These are phyloP conservation scores for Colossoma macropomum DNA, from an alignment of 2,113 vertebrate species.

Conservation along the genomic window DNA sequence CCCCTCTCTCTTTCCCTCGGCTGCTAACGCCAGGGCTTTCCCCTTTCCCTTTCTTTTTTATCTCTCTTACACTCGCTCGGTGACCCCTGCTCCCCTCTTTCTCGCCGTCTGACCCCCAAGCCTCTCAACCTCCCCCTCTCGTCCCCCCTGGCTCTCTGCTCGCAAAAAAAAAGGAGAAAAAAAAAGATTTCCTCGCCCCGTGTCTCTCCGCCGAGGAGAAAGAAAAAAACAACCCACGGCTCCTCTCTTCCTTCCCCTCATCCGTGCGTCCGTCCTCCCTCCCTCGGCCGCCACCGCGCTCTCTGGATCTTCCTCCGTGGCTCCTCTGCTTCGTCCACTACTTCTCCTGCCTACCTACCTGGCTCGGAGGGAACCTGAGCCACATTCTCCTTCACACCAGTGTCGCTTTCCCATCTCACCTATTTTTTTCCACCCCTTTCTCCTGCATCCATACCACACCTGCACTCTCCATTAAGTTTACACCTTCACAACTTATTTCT, in stretches of 20 bases:
- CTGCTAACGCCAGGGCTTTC: conserved; percentile 71
- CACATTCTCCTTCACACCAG: conserved; percentile 24
- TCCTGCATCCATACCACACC: conserved; percentile 30
- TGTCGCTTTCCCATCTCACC: conserved; percentile 26
- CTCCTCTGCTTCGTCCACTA: conserved; percentile 50
- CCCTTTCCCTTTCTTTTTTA: conserved; percentile 71
- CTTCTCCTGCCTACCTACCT: conserved; percentile 42
- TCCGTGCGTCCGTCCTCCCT: conserved; percentile 18
- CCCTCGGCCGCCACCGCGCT: conserved; percentile 39
- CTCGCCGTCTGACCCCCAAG: conserved; percentile 77
- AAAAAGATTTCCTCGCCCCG: conserved; percentile 56
- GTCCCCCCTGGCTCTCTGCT: conserved; percentile 66
- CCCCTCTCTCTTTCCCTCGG: conserved; percentile 64
- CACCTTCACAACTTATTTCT: conserved; percentile 20
- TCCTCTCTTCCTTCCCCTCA: conserved; percentile 46
- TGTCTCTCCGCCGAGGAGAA: conserved; percentile 51
- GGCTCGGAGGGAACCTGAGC: conserved; percentile 46
- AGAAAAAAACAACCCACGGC: conserved; percentile 53
- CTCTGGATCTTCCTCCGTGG: conserved; percentile 32
- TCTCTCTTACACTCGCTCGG: conserved; percentile 75
- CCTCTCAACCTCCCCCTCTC: conserved; percentile 67
- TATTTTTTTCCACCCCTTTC: not conserved
- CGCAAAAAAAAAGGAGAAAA: conserved; percentile 35
- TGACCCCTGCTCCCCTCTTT: conserved; percentile 82
- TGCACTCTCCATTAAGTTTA: conserved; percentile 30